Evolutionary conservation across 2,113 vertebrate species (phyloP), one percentile per base, ranked within the genome.

Genomic region (Trochalopteron elliotii): DNA sequence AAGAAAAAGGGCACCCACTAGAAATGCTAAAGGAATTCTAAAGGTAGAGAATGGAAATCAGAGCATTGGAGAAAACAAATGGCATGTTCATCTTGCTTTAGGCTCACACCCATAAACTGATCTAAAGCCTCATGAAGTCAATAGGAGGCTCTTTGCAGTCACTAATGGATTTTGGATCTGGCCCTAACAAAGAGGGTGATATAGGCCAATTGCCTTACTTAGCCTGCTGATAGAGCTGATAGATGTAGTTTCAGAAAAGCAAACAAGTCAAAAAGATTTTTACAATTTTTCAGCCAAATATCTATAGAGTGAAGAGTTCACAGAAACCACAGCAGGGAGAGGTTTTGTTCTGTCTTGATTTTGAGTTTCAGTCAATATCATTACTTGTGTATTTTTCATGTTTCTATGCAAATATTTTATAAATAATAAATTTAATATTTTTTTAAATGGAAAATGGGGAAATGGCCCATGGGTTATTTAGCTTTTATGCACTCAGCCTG

Each of bases 81-180:
- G 92, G 52, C 45, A 27, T 6, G 27, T 88, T 86, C 60, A 30
- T 86, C 85, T 92, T 81, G 67, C 82, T 93, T 74, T 85, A 93
- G 85, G 95, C 87, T 81, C 1, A 2, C 63, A 52, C 71, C 59
- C 72, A 59, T 50, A 56, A 91, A 65, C 35, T 65, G 50, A 78
- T 86, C 79, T 63, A 91, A 78, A 88, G 74, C 71, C 35, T 88
- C 44, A 20, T 11, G 12, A 45, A 94, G 93, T 95, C 85, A 81
- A 83, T 83, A 86, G 79, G 22, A 93, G 68, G 50, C 76, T 95
- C 50, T 93, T 94, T 17, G 1, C 35, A 90, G 85, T 67, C 70
- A 64, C 56, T 96, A 88, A 83, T 92, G 90, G 52, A 40, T 91
- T 92, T 93, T 91, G 82, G 92, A 83, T 92, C 76, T 70, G 39